phyloP scores from a whole-genome alignment of 2,888 invertebrate species.

The Balanococcus diminutus region DNA sequence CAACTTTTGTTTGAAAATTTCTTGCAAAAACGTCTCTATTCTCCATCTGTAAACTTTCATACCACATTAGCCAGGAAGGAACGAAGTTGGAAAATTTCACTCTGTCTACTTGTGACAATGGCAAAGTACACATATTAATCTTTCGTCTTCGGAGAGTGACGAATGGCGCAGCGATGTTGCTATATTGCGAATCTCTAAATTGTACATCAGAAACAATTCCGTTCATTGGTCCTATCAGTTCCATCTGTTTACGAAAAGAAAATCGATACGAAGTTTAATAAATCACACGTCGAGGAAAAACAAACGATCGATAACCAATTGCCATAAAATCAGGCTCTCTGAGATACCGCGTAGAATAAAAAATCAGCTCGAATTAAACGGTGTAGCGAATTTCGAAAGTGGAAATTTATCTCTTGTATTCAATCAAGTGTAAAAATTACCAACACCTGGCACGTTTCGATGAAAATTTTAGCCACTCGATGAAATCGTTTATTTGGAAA shows the following conservation, averaged over 20 bases:
- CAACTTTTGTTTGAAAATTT: too few relatives aligned
- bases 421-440: background rate
- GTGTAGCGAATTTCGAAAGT: background rate
- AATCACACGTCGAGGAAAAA: background rate
- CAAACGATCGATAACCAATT: background rate
- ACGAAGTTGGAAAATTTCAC: too few relatives aligned
- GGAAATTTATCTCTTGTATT: background rate
- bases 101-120: too few relatives aligned
- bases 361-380: background rate
- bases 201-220: background rate
- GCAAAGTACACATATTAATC: too few relatives aligned
- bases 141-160: too few relatives aligned
- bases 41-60: too few relatives aligned
- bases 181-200: background rate
- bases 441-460: conserved; percentile 9
- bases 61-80: too few relatives aligned
- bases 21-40: too few relatives aligned
- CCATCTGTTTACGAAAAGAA: background rate
- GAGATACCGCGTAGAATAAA: background rate
- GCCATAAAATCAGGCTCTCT: background rate
- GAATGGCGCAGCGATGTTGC: too few relatives aligned
- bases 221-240: background rate
- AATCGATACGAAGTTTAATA: background rate
- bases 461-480: conserved; percentile 6
- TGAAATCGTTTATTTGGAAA: background rate